These are phyloP conservation scores for Crocuta crocuta DNA, from an alignment of 2,113 vertebrate genomes.

Conservation along the genomic window DNA sequence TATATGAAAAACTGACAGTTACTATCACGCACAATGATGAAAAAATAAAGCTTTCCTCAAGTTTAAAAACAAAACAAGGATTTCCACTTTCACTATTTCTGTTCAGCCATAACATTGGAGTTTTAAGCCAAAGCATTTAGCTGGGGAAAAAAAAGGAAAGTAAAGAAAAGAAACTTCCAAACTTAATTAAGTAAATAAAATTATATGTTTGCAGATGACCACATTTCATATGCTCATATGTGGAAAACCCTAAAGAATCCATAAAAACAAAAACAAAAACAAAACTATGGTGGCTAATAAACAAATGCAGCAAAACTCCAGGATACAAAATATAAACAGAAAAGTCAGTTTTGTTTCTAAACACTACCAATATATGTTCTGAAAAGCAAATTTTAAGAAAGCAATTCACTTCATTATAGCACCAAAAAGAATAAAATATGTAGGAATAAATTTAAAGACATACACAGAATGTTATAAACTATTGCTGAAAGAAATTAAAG, in stretches of 20 bases:
- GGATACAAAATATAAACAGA: background rate
- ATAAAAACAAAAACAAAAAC: background rate
- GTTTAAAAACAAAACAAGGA: background rate
- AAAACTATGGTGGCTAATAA: background rate
- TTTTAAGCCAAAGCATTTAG: background rate
- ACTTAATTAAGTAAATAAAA: background rate
- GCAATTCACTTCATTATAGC: background rate
- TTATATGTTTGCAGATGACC: background rate
- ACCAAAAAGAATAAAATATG: background rate
- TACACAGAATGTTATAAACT: background rate
- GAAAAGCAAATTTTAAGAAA: background rate
- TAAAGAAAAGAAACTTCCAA: background rate
- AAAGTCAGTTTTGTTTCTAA: background rate
- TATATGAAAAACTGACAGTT: background rate
- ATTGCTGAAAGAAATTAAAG: background rate
- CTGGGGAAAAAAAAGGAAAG: too few species aligned
- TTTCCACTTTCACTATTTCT: background rate
- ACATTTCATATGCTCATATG: background rate
- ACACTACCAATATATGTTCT: background rate
- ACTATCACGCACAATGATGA: background rate
- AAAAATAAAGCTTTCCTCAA: background rate
- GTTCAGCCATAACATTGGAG: background rate
- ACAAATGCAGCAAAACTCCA: background rate
- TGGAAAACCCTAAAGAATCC: background rate
- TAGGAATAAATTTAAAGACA: background rate